Evolutionary conservation across 2,797 vertebrate genomes (phyloP), one percentile per base, ranked within the genome.

Genomic region (Toxotes lorentzi): DNA sequence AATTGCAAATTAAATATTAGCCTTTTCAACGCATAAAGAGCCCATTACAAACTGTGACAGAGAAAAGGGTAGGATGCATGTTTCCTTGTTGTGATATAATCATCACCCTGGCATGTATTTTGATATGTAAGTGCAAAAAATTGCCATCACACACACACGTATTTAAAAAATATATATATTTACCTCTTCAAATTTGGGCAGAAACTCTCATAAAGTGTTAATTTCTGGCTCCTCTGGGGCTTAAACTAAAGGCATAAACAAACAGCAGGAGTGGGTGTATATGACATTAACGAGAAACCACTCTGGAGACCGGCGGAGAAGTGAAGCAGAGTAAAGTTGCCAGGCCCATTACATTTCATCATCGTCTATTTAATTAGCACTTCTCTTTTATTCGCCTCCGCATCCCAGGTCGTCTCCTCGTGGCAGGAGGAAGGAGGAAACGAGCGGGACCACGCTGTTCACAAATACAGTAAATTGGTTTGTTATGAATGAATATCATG

Each of bases 301-400:
- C 82, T 83, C 87, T 40, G 48, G 78, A 73, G 81, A 81, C 69
- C n/a, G 5, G 54, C 30, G 41, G 60, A 70, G 59, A 79, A 79
- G 70, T 73, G 82, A 84, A 77, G 71, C 70, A 64, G 74, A 81
- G 70, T 77, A 58, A 84, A 84, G 78, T 83, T 81, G 79, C 77
- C 73, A 34, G 76, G 70, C 50, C 78, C 63, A 85, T 88, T 90
- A 89, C 78, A 23, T 82, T 88, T 84, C 45, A 90, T 91, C 71
- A 87, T 69, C 72, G 62, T 82, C 80, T 83, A 51, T 86, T 91
- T 89, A 88, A 88, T 92, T 88, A 90, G 43, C 73, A 64, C 60
- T 79, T 76, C 54, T 62, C 64, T 75, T 43, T 62, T 56, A 73
- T 73, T 81, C n/a, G 16, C 57, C 81, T 73, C 48, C 62, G 27